Conservation (phyloP, 1,140 invertebrate genomes). For the Leptinotarsa lineolata region DNA sequence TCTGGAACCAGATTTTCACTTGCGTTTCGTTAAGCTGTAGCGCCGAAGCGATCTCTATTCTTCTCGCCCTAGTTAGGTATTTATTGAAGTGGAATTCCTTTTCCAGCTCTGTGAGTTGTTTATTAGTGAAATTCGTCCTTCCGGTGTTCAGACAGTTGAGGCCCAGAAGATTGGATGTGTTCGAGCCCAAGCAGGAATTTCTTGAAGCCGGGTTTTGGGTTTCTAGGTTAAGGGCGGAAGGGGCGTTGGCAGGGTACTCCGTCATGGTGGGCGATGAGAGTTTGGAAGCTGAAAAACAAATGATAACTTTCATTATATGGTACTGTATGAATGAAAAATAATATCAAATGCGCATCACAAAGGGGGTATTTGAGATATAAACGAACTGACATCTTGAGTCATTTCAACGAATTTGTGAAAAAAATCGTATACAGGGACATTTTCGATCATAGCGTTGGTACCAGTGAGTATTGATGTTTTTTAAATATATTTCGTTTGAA, state of each 20-base stretch:
- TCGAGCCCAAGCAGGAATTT: constrained; percentile 49
- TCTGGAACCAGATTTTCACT: constrained; percentile 93
- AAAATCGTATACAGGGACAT: too few relatives aligned
- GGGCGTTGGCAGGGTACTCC: constrained; percentile 40
- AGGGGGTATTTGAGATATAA: too few relatives aligned
- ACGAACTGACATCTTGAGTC: too few relatives aligned
- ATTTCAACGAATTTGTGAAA: too few relatives aligned
- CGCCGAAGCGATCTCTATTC: constrained; percentile 96
- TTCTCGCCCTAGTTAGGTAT: constrained; percentile 92
- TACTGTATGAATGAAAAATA: too few relatives aligned
- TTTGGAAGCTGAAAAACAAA: constrained; percentile 70
- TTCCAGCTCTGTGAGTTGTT: constrained; percentile 97
- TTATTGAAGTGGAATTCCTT: constrained; percentile 99
- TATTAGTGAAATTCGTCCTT: constrained; percentile 97
- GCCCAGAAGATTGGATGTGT: constrained; percentile 53
- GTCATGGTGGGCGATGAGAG: constrained; percentile 59
- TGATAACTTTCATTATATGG: too few relatives aligned
- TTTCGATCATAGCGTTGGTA: too few relatives aligned
- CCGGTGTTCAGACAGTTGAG: constrained; percentile 74
- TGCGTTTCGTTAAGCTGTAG: constrained; percentile 97
- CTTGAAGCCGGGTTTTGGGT: constrained; percentile 43
- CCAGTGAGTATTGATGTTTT: too few relatives aligned
- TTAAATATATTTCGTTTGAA: too few relatives aligned
- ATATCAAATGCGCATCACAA: too few relatives aligned
- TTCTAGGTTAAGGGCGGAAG: constrained; percentile 44